Evolutionary conservation across 2,113 vertebrate genomes (phyloP).

Genomic region (Colossoma macropomum): DNA sequence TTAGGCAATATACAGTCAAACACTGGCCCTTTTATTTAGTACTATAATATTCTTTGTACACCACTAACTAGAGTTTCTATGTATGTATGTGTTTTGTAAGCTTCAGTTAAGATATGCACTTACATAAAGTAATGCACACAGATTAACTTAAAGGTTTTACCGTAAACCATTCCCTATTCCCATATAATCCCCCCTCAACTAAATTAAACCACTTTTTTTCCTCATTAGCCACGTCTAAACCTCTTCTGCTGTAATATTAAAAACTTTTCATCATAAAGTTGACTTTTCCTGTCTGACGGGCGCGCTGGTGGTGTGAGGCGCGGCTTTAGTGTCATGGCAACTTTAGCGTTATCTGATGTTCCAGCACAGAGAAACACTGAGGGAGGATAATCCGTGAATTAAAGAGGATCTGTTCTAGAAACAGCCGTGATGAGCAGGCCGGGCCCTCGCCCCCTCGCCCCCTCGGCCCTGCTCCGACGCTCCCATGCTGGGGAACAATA

Average conservation of each 20-base stretch:
- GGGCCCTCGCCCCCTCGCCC: conserved; percentile 77
- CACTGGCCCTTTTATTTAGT: neutral
- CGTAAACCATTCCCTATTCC: conserved; percentile 17
- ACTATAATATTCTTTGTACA: neutral
- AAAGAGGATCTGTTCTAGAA: conserved; percentile 92
- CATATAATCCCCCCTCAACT: conserved; percentile 10
- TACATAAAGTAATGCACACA: conserved; percentile 20
- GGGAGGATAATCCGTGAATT: conserved; percentile 99
- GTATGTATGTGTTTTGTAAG: neutral
- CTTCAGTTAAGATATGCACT: conserved; percentile 13
- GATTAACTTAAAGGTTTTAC: conserved; percentile 22
- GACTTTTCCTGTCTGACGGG: conserved; percentile 74
- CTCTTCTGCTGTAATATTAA: conserved; percentile 67
- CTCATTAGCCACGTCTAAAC: conserved; percentile 42
- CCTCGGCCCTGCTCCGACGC: conserved; percentile 88
- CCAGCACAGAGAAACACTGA: conserved; percentile 91
- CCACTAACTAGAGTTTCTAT: too few relatives aligned
- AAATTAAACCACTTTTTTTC: conserved; percentile 11
- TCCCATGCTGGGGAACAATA: conserved; percentile 99
- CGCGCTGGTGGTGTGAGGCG: conserved; percentile 77
- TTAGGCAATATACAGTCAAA: neutral
- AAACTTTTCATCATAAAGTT: conserved; percentile 81
- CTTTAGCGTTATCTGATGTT: conserved; percentile 98
- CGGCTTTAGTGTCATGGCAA: conserved; percentile 95
- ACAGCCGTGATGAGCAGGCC: conserved; percentile 94